Evolutionary conservation across 2,888 invertebrate genomes (phyloP), one percentile per base, ranked within the genome.

Genomic region (Aphrophora alni): DNA sequence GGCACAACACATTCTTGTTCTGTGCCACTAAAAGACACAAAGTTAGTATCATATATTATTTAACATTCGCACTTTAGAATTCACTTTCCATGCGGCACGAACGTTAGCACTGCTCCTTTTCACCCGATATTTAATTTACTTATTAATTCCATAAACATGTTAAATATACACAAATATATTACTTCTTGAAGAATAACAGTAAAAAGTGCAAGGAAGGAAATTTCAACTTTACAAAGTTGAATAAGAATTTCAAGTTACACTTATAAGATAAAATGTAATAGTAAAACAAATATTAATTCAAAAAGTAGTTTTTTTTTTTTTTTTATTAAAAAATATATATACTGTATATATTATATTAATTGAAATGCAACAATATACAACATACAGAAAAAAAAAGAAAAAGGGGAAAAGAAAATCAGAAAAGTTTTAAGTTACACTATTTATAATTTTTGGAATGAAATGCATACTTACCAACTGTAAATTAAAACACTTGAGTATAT

Each of bases 1-100:
- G 59, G 59, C 59, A 59, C 21, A 59, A 59, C 59, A 73, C 71
- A 28, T 71, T 71, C 71, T 26, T 59, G 59, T 59, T 59, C 59
- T 21, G 21, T 21, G 44, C 44, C 59, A 21, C 21, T 59, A 1
- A 59, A 33, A 59, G 59, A 59, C 59, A 59, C 59, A 59, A 44
- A 44, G 33, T 44, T 59, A 59, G 59, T 59, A 44, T 44, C 33
- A 8, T 33, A 33, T n/a, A 33, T 33, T 5, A 5, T 33, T 14
- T 44, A 44, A 44, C 59, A 59, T 59, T 59, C 59, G 59, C 59
- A 59, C 59, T 59, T 21, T 21, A 59, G n/a, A 59, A 59, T 59
- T 59, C 59, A 59, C 59, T 21, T 59, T 21, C 21, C 59, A 21
- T 59, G 59, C 14, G 59, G 10, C n/a, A 59, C 21, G 10, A 59